Conservation (phyloP, 1,140 invertebrate species). For the Ladona fulva region DNA sequence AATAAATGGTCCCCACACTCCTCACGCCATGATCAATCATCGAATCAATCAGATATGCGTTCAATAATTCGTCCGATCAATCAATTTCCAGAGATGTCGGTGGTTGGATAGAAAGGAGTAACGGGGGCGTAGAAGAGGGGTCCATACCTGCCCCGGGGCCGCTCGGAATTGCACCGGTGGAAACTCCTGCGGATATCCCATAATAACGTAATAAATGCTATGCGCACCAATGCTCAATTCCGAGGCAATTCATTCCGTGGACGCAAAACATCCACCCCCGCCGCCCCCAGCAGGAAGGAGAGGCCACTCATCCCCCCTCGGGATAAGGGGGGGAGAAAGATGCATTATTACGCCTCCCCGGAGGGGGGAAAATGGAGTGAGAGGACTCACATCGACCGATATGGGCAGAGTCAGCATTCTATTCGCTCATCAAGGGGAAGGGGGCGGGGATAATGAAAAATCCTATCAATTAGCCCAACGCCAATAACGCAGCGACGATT, state of each 20-base stretch:
- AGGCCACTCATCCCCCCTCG: neutral
- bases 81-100: neutral
- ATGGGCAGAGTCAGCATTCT: neutral
- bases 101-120: neutral
- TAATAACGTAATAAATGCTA: slow-evolving; percentile 10
- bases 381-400: neutral
- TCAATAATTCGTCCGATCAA: slow-evolving; percentile 9
- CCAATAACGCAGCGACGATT: neutral
- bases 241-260: slow-evolving; percentile 1
- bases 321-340: neutral
- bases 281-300: neutral
- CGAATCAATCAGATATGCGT: neutral
- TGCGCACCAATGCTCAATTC: neutral
- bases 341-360: neutral
- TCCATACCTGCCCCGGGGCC: neutral
- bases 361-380: neutral
- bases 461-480: neutral
- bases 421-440: neutral
- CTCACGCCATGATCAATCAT: neutral
- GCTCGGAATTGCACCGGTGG: neutral
- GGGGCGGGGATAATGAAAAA: neutral
- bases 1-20: slow-evolving; percentile 8
- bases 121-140: neutral
- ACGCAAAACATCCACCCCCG: neutral
- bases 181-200: neutral